Percentiles rank a stretch among this genome's conserved stretches.
phyloP scores from a whole-genome alignment of 2,797 vertebrate species.

The Microctenopoma stevenorrisi region DNA sequence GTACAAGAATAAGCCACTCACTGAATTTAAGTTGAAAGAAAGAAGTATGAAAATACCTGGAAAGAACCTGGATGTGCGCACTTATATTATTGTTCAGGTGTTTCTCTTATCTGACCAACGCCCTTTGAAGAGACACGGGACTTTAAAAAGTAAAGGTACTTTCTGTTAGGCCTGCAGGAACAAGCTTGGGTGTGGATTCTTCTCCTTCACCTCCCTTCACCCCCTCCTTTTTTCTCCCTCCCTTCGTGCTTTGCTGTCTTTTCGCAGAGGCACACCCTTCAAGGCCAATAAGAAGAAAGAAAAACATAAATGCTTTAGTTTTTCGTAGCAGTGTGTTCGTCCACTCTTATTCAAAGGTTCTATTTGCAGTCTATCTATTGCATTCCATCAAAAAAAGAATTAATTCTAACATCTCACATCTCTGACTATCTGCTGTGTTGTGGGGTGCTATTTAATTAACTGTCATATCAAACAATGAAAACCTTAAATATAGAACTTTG shows the following conservation, averaged over 20 bases:
- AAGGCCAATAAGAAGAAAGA: constrained; percentile 22
- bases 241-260: constrained; percentile 68
- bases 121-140: constrained; percentile 2
- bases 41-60: neutral
- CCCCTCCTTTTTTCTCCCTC: constrained; percentile 56
- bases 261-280: constrained; percentile 76
- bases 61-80: neutral
- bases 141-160: constrained; percentile 56
- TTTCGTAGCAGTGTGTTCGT: neutral
- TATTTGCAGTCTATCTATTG: neutral
- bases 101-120: constrained; percentile 26
- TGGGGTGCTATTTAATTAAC: neutral
- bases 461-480: neutral
- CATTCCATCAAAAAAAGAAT: constrained; percentile 2
- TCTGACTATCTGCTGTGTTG: neutral
- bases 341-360: constrained; percentile 13
- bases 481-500: neutral
- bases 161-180: constrained; percentile 49
- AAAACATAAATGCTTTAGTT: constrained; percentile 23
- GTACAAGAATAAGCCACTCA: neutral
- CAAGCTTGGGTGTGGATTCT: constrained; percentile 78
- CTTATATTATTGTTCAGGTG: neutral
- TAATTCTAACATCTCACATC: constrained; percentile 6
- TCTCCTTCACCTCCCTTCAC: constrained; percentile 60
- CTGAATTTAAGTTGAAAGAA: neutral